Conservation (phyloP, 1,140 invertebrate genomes). For the Steinernema feltiae region DNA sequence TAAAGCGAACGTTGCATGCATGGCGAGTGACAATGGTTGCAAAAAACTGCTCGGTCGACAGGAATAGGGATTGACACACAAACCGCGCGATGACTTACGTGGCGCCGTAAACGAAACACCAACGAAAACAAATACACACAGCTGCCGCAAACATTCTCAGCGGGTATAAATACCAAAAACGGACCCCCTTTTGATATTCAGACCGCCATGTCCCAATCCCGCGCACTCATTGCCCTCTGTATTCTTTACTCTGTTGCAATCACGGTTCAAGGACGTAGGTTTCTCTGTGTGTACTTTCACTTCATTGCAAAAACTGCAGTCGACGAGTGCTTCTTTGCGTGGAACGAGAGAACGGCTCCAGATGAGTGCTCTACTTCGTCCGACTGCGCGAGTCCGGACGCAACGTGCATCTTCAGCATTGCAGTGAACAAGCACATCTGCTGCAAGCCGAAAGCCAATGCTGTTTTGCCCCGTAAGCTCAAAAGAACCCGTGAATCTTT, state of each 20-base stretch:
- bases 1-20: neutral
- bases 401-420: conserved; percentile 30
- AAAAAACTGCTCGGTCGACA: neutral
- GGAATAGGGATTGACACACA: conserved; percentile 11
- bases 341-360: conserved; percentile 29
- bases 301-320: conserved; percentile 2
- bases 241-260: neutral
- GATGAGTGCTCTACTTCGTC: conserved; percentile 16
- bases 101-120: conserved; percentile 9
- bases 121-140: conserved; percentile 3
- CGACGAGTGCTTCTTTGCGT: conserved; percentile 36
- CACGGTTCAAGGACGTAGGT: neutral
- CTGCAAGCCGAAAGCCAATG: conserved; percentile 30
- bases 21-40: conserved; percentile 8
- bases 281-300: neutral
- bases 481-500: neutral
- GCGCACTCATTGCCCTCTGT: neutral
- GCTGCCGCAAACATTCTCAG: neutral
- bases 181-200: neutral
- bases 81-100: conserved; percentile 7
- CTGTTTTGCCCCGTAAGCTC: conserved; percentile 30
- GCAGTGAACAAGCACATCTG: conserved; percentile 27
- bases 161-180: conserved; percentile 7
- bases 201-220: neutral
- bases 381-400: conserved; percentile 25